Percentiles rank a stretch among this genome's conserved stretches.
Conservation (phyloP, 2,797 vertebrate species). For the Betta splendens region DNA sequence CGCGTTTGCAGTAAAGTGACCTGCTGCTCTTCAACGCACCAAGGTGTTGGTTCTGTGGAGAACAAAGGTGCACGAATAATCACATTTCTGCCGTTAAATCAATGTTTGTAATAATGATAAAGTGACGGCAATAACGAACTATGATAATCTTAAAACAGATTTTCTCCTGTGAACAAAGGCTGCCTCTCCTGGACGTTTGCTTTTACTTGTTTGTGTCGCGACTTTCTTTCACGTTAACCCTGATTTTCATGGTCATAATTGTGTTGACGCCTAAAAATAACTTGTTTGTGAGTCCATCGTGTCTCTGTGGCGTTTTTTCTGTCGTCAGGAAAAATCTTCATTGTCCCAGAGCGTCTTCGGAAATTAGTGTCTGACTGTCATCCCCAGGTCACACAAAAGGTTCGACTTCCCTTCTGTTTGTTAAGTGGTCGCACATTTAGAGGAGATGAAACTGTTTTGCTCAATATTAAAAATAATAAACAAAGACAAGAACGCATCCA, state of each 20-base stretch:
- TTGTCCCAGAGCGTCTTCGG: neutral
- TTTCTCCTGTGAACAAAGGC: neutral
- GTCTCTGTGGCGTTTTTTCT: neutral
- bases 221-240: slow-evolving; percentile 22
- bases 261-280: slow-evolving; percentile 19
- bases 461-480: neutral
- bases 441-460: neutral
- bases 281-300: no score
- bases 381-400: neutral
- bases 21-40: no score
- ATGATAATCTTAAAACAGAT: neutral
- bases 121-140: neutral
- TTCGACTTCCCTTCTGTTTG: no score
- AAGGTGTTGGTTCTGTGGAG: no score
- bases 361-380: no score
- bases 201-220: slow-evolving; percentile 31
- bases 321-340: neutral
- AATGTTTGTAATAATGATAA: neutral
- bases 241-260: slow-evolving; percentile 35
- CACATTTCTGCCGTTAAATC: neutral
- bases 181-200: neutral
- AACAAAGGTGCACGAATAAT: neutral
- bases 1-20: slow-evolving; percentile 6
- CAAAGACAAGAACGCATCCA: neutral
- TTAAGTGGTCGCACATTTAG: no score